Base-by-base conservation (phyloP, 2,113 vertebrate species). In the Brachypteracias leptosomus region DNA sequence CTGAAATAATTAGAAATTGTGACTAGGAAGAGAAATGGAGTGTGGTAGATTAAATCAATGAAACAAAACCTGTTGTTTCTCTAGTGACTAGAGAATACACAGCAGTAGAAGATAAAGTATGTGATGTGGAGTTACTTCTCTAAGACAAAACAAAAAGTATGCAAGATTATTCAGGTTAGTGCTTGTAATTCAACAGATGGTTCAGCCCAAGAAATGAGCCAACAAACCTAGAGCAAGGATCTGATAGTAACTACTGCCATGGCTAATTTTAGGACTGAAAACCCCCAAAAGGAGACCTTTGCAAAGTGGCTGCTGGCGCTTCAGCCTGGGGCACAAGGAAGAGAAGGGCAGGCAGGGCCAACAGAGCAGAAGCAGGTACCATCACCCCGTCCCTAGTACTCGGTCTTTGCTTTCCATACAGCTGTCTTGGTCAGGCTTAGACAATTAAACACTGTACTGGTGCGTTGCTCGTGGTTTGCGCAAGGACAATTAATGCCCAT, bases 1-100 rank as follows among this genome's bases (percentile, higher is more conserved):
- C 96, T 95, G 93, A 96, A 97, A 96, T 97, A 97, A 97, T 90
- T 95, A 95, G 86, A 95, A 97, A 95, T 90, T 90, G 78, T 95
- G 51, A 95, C 79, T 96, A 91, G 94, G 91, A 97, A 91, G 83
- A 84, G 86, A 96, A 95, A 96, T 94, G 88, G 80, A 70, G 81
- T 91, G 92, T 89, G 90, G 95, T 84, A 96, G 86, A 97, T 96
- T 90, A 93, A 96, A 95, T 93, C 94, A 95, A 97, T 97, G 95
- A 97, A 96, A 95, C 74, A 81, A 95, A 96, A 84, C 76, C 71
- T 80, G 46, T 88, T 84, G 52, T 88, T 95, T 91, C 54, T 94
- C 85, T 44, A 38, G 75, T 95, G 75, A 86, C 83, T 61, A 67
- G 26, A 89, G 58, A 89, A 89, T 65, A 78, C 10, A 55, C 35